These are phyloP conservation scores for Nomada lathburiana DNA, from an alignment of 2,888 invertebrate species.

Conservation along the genomic window DNA sequence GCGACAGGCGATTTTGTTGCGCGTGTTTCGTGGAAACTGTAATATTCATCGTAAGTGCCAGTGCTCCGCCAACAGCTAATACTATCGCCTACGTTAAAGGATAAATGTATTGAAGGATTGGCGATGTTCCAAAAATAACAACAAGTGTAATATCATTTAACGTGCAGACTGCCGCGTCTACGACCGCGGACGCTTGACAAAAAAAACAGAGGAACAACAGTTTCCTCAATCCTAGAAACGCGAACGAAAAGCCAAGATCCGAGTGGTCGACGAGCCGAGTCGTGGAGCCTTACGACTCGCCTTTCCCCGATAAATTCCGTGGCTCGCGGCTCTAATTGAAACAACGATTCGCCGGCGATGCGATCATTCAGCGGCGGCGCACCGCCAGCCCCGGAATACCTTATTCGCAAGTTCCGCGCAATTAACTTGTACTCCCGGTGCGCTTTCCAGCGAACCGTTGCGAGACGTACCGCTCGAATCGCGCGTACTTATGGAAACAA, in stretches of 20 bases:
- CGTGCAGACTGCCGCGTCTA: no score
- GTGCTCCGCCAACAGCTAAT: neutral
- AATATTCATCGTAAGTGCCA: neutral
- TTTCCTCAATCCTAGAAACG: neutral
- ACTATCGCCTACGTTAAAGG: no score
- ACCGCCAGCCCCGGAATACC: constrained; percentile 38
- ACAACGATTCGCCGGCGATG: constrained; percentile 46
- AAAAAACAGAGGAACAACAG: neutral
- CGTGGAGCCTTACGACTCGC: constrained; percentile 2
- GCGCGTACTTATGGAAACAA: constrained; percentile 63
- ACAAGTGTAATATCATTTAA: no score
- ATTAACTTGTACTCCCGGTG: constrained; percentile 56
- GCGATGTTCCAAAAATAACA: no score
- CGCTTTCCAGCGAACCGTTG: constrained; percentile 57
- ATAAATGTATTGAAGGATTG: no score
- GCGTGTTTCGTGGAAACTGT: neutral
- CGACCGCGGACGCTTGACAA: no score
- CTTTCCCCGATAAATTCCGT: constrained; percentile 49
- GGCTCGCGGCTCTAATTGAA: constrained; percentile 52
- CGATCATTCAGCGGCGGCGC: constrained; percentile 45
- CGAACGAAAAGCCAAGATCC: neutral
- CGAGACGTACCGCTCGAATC: constrained; percentile 57
- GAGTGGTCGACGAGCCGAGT: constrained; percentile 3
- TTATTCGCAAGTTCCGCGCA: constrained; percentile 62
- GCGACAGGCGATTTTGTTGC: neutral